These are phyloP conservation scores for Dendropsophus ebraccatus DNA, from an alignment of 2,113 vertebrate genomes.

Conservation along the genomic window DNA sequence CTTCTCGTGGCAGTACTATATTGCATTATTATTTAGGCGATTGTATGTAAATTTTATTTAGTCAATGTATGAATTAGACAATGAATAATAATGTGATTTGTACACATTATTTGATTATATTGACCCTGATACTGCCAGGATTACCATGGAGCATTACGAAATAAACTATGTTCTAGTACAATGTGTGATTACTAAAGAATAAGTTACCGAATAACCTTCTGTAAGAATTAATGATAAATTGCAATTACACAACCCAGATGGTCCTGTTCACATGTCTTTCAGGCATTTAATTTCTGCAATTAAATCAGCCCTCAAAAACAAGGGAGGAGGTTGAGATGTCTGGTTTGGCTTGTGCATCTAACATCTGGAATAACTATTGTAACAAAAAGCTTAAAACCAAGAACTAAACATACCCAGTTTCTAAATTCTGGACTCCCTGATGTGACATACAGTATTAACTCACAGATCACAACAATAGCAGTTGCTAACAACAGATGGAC, in stretches of 20 bases:
- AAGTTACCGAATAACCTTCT: not conserved
- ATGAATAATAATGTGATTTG: too few species aligned
- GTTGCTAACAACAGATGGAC: not conserved
- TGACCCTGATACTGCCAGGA: too few species aligned
- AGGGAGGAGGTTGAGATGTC: constrained; percentile 4
- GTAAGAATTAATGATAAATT: not conserved
- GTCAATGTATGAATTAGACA: too few species aligned
- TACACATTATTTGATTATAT: too few species aligned
- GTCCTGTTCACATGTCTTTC: too few species aligned
- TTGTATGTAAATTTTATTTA: too few species aligned
- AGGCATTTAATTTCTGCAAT: not conserved
- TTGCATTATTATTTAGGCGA: too few species aligned
- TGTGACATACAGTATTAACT: not conserved
- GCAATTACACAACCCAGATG: not conserved
- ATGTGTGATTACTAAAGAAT: not conserved
- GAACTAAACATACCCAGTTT: not conserved
- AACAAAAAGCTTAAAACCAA: not conserved
- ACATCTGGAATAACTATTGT: constrained; percentile 39
- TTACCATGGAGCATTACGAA: not conserved
- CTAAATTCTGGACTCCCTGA: not conserved
- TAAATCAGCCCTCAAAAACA: constrained; percentile 12
- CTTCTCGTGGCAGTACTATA: too few species aligned
- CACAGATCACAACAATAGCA: not conserved
- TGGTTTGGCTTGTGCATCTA: not conserved
- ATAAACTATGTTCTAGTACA: not conserved